These are phyloP conservation scores for Galeopterus variegatus DNA, from an alignment of 2,113 vertebrate species.

Conservation along the genomic window DNA sequence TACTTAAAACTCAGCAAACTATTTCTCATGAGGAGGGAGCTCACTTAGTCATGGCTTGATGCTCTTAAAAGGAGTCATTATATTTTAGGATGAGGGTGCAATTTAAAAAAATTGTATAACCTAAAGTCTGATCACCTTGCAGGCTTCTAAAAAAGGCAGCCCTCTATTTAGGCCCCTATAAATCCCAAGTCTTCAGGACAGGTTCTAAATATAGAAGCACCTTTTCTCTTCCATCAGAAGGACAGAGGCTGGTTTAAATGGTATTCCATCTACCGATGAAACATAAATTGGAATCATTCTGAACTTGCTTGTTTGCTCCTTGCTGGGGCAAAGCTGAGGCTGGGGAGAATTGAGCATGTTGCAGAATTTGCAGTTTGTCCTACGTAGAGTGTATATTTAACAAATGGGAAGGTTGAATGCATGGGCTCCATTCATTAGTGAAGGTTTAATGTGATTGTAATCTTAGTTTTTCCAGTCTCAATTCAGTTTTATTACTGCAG, in stretches of 20 bases:
- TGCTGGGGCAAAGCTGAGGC: neutral
- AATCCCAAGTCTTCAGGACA: conserved; percentile 38
- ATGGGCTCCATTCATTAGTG: neutral
- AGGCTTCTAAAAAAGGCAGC: neutral
- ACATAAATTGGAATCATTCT: neutral
- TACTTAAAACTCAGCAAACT: conserved; percentile 27
- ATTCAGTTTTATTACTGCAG: neutral
- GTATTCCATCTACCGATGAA: neutral
- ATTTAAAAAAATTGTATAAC: conserved; percentile 39
- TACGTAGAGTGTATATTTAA: neutral
- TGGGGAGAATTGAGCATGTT: rapidly evolving
- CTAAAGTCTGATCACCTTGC: neutral
- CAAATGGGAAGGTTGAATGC: neutral
- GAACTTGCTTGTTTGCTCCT: neutral
- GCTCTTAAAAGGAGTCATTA: conserved; percentile 32
- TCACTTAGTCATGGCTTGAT: neutral
- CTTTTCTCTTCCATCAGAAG: conserved; percentile 14
- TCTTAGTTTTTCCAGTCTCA: neutral
- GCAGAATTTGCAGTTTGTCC: neutral
- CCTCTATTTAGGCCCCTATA: neutral
- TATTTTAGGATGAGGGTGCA: conserved; percentile 53
- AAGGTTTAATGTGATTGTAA: neutral
- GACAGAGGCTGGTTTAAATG: neutral
- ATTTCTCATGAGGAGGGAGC: neutral
- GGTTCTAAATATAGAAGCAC: conserved; percentile 49